Percentiles rank a stretch among this genome's conserved stretches.
These are phyloP conservation scores for Petrocephalus microphthalmus DNA, from an alignment of 2,113 vertebrate genomes.

Conservation along the genomic window DNA sequence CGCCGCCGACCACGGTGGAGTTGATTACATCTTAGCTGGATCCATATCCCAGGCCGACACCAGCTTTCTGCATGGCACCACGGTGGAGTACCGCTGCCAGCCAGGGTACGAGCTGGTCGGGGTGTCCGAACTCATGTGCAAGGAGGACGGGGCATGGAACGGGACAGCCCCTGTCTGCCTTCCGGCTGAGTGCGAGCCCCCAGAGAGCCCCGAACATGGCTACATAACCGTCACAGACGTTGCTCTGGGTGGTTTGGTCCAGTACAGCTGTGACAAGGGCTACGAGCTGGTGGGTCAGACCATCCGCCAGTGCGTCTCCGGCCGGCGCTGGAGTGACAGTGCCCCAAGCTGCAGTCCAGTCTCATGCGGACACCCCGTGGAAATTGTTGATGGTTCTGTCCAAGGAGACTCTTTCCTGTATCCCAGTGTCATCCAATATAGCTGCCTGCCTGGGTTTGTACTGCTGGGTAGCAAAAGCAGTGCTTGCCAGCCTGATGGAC, in stretches of 20 bases:
- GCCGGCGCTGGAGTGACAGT: slow-evolving; percentile 70
- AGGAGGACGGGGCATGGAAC: slow-evolving; percentile 88
- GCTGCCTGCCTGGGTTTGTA: slow-evolving; percentile 75
- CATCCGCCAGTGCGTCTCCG: slow-evolving; percentile 71
- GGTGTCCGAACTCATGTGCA: slow-evolving; percentile 67
- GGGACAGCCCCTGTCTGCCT: slow-evolving; percentile 80
- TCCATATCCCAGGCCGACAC: slow-evolving; percentile 25
- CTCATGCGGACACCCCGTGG: slow-evolving; percentile 63
- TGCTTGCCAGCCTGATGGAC: slow-evolving; percentile 69
- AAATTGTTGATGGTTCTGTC: slow-evolving; percentile 61
- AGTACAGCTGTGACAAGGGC: slow-evolving; percentile 76
- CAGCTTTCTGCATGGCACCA: slow-evolving; percentile 73
- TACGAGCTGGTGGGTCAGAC: slow-evolving; percentile 70
- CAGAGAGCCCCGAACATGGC: slow-evolving; percentile 69
- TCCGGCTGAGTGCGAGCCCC: slow-evolving; percentile 73
- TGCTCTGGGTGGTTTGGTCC: slow-evolving; percentile 61
- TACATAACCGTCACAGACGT: slow-evolving; percentile 70
- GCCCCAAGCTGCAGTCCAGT: slow-evolving; percentile 68
- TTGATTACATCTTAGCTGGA: background rate
- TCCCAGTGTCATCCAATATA: slow-evolving; percentile 63
- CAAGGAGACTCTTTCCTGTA: slow-evolving; percentile 64
- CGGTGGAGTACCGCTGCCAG: slow-evolving; percentile 75
- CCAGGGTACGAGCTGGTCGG: slow-evolving; percentile 76
- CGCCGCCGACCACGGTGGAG: slow-evolving; percentile 4
- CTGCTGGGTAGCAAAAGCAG: slow-evolving; percentile 65